A percentile compares a stretch with the other conserved stretches of the same genome.
Evolutionary conservation across 2,888 invertebrate species (phyloP).

Genomic region (Nemoura dubitans): DNA sequence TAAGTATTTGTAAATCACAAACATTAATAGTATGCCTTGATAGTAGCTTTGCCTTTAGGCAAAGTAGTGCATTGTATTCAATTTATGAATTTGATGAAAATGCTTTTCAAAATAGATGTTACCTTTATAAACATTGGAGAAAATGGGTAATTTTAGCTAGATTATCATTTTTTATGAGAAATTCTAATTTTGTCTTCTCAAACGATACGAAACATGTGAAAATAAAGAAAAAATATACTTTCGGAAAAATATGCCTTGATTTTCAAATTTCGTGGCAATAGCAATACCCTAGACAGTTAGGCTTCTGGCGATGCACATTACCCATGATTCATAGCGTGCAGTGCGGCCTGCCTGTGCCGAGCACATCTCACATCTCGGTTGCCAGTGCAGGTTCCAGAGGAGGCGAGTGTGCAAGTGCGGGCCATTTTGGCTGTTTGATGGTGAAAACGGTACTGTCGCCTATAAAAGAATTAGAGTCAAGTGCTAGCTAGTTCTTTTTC

Average conservation of each 20-base stretch:
- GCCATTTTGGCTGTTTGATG: constrained; percentile 51
- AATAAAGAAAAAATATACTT: neutral
- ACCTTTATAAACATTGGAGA: too few species aligned
- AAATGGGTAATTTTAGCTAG: too few species aligned
- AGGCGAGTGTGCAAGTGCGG: constrained; percentile 43
- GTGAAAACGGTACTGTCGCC: constrained; percentile 45
- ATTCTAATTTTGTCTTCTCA: neutral
- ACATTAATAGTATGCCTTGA: too few species aligned
- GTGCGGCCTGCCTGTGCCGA: neutral
- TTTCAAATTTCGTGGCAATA: neutral
- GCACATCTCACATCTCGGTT: neutral
- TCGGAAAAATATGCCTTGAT: too few species aligned
- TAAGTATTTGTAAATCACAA: too few species aligned
- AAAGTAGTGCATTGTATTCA: too few species aligned
- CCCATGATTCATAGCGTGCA: constrained; percentile 27
- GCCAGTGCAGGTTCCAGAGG: neutral
- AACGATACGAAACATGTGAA: neutral
- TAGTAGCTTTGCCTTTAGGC: too few species aligned
- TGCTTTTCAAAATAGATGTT: too few species aligned
- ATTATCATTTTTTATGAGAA: too few species aligned
- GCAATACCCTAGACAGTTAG: neutral
- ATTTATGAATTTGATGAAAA: too few species aligned
- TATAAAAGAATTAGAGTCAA: constrained; percentile 38
- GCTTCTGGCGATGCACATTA: neutral
- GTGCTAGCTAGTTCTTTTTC: constrained; percentile 38